Conservation (phyloP, 2,113 vertebrate species). For the Heterotilapia buettikoferi region DNA sequence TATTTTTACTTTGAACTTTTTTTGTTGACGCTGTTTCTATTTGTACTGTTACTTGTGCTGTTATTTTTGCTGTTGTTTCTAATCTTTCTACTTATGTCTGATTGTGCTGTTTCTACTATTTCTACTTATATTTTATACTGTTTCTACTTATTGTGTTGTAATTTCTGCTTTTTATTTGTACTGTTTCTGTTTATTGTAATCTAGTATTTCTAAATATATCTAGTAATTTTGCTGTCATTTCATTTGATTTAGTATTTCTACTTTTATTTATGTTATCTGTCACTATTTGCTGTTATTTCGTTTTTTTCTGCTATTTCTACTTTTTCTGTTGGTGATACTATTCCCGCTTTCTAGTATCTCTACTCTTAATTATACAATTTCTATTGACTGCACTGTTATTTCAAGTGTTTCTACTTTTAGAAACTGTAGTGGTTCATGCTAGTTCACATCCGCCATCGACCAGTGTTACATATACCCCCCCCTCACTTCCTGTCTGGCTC, state of each 20-base stretch:
- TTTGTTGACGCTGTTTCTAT: neutral
- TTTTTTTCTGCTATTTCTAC: neutral
- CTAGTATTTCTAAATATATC: neutral
- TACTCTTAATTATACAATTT: neutral
- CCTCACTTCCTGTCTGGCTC: neutral
- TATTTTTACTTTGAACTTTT: neutral
- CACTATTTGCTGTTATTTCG: neutral
- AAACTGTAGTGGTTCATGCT: neutral
- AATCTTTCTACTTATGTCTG: neutral
- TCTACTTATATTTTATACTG: neutral
- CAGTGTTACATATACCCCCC: neutral
- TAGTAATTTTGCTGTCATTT: neutral
- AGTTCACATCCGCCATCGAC: neutral
- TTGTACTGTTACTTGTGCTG: fast-evolving
- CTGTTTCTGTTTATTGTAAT: neutral
- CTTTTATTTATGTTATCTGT: neutral
- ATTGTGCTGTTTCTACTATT: neutral
- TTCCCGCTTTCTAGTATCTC: fast-evolving
- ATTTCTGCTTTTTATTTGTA: neutral
- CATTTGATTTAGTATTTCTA: neutral
- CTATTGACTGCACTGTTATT: neutral
- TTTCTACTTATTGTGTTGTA: neutral
- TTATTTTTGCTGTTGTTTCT: fast-evolving
- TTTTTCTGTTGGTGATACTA: neutral
- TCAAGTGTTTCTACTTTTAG: neutral